phyloP scores from a whole-genome alignment of 2,797 vertebrate species.

The Takifugu rubripes region DNA sequence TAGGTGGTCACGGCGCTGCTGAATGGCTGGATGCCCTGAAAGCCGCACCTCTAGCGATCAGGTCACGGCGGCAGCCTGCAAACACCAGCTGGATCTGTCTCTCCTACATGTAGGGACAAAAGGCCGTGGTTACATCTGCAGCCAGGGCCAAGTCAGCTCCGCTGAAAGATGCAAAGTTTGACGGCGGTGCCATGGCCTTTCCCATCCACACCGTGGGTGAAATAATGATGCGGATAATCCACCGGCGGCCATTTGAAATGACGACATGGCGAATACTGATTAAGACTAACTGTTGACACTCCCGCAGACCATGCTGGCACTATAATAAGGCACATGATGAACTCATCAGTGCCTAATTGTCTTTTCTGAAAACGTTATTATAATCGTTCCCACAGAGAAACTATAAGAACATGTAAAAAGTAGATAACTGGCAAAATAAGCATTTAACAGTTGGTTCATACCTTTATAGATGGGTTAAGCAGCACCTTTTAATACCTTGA shows the following conservation, averaged over 20 bases:
- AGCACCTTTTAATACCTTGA: too few relatives aligned
- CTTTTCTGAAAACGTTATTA: conserved; percentile 24
- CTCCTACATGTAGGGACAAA: conserved; percentile 26
- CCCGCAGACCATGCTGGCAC: conserved; percentile 37
- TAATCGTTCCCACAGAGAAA: conserved; percentile 16
- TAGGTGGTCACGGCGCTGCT: conserved; percentile 58
- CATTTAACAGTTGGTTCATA: too few relatives aligned
- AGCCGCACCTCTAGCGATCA: conserved; percentile 28
- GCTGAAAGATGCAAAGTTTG: conserved; percentile 53
- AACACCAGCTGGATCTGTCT: conserved; percentile 33
- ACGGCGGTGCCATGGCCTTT: conserved; percentile 36
- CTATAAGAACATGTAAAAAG: too few relatives aligned
- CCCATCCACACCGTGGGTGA: conserved; percentile 50
- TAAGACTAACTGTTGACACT: conserved; percentile 57
- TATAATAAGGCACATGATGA: conserved; percentile 55
- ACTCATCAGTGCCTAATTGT: conserved; percentile 49
- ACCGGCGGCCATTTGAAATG: conserved; percentile 42
- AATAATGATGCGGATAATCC: conserved; percentile 63
- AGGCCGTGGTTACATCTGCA: conserved; percentile 23
- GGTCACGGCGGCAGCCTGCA: conserved; percentile 50
- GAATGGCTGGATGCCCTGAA: conserved; percentile 32
- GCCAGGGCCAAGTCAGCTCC: conserved; percentile 24
- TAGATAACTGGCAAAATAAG: too few relatives aligned
- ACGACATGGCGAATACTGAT: conserved; percentile 59
- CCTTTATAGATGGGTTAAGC: too few relatives aligned